Evolutionary conservation across 2,113 vertebrate species (phyloP).

Genomic region (Lonchura striata): DNA sequence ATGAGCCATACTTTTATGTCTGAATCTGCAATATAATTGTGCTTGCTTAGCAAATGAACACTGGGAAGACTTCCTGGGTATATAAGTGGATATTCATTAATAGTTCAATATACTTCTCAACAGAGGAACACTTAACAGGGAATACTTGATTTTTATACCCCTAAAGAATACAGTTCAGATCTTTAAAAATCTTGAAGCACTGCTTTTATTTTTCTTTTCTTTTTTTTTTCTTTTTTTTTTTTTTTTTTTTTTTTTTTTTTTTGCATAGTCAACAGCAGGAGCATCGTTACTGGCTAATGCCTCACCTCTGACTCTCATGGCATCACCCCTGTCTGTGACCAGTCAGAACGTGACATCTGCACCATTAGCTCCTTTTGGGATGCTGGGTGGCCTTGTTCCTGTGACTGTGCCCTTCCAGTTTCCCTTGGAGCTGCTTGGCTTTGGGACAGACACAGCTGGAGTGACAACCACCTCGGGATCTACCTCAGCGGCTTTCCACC

Average conservation of each 20-base stretch:
- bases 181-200: conserved; percentile 48
- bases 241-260: conserved; percentile 55
- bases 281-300: conserved; percentile 83
- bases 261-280: conserved; percentile 85
- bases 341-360: conserved; percentile 78
- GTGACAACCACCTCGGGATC: conserved; percentile 83
- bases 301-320: conserved; percentile 87
- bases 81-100: background rate
- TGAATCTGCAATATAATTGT: background rate
- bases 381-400: conserved; percentile 95
- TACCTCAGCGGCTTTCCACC: conserved; percentile 85
- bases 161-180: background rate
- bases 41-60: background rate
- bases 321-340: conserved; percentile 83
- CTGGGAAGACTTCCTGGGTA: background rate
- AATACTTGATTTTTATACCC: background rate
- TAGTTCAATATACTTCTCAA: background rate
- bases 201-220: conserved; percentile 38
- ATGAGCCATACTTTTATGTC: background rate
- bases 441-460: conserved; percentile 81
- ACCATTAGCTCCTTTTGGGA: conserved; percentile 84
- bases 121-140: background rate
- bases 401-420: conserved; percentile 97
- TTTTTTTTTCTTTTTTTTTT: conserved; percentile 69
- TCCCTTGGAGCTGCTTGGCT: conserved; percentile 88